Evolutionary conservation across 2,888 invertebrate genomes (phyloP), one percentile per base, ranked within the genome.

Genomic region (Lordiphosa andalusiaca): DNA sequence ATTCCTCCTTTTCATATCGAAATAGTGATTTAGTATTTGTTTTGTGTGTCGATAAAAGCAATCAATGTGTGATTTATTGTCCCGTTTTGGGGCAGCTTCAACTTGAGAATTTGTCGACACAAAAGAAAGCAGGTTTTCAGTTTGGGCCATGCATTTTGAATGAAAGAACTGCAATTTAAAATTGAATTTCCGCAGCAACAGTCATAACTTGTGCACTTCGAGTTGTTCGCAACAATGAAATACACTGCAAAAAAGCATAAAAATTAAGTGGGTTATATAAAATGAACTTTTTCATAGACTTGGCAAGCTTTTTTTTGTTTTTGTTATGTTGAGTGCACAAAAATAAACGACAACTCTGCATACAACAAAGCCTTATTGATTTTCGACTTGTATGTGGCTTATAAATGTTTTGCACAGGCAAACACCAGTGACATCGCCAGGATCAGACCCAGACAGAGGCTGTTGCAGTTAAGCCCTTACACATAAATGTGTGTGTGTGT

Each of bases 41-140:
- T 59, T 48, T 52, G 30, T 30, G 30, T 67, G 52, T 69, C 76
- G 73, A 69, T 67, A 57, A 75, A 67, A 71, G 67, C 80, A 73
- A 71, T 77, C 77, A 77, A 71, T 68, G 61, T 59, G 64, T 77
- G 77, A 80, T 77, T 77, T 81, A 73, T 76, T 80, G 80, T 66
- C 58, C 30, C 25, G 62, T 37, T 52, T 33, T 62, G 21, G 47
- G 57, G 35, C 10, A n/a, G 36, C 16, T 30, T 30, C 30, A 23
- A 53, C 48, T 65, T 58, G 41, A 37, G 50, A 71, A 67, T 61
- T 53, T 48, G 48, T 51, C 48, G 58, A 53, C 39, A 56, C 21
- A 25, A 30, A n/a, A 30, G 30, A 40, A 19, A 38, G 42, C 39
- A n/a, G 9, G 10, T 12, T 33, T 16, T 16, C 16, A 16, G 16